A percentile compares a stretch with the other conserved stretches of the same genome.
These are phyloP conservation scores for Phrixothrix hirtus DNA, from an alignment of 2,888 invertebrate genomes.

Conservation along the genomic window DNA sequence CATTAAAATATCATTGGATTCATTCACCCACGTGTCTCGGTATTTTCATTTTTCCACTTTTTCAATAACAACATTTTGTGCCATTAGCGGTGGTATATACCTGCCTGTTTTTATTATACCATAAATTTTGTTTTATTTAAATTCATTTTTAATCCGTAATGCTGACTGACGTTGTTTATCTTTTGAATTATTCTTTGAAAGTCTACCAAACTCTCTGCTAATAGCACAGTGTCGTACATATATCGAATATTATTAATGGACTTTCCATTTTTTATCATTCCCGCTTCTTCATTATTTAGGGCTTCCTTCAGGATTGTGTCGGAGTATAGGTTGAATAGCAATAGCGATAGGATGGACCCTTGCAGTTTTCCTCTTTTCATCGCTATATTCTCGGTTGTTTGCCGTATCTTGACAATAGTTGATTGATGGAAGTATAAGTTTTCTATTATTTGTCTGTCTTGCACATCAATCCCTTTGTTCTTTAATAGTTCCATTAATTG, in stretches of 20 bases:
- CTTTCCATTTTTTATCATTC: not conserved
- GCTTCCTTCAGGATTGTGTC: not conserved
- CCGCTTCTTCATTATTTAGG: not conserved
- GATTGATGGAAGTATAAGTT: slow-evolving; percentile 1
- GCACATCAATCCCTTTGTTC: not conserved
- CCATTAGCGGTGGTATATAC: no score
- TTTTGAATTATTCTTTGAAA: not conserved
- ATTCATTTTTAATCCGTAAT: no score
- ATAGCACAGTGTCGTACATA: not conserved
- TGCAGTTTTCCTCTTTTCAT: not conserved
- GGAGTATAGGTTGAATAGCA: not conserved
- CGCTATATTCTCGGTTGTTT: slow-evolving; percentile 2
- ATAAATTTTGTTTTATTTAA: slow-evolving; percentile 3
- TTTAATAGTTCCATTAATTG: not conserved
- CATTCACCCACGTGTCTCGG: no score
- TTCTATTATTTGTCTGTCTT: not conserved
- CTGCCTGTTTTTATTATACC: no score
- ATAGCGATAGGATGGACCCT: not conserved
- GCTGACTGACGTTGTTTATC: no score
- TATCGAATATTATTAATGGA: not conserved
- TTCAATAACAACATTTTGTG: no score
- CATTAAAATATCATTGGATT: no score
- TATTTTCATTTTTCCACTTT: no score
- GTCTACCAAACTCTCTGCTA: not conserved
- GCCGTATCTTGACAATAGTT: not conserved